Evolutionary conservation across 2,888 invertebrate species (phyloP).

Genomic region (Campoplex capitator): DNA sequence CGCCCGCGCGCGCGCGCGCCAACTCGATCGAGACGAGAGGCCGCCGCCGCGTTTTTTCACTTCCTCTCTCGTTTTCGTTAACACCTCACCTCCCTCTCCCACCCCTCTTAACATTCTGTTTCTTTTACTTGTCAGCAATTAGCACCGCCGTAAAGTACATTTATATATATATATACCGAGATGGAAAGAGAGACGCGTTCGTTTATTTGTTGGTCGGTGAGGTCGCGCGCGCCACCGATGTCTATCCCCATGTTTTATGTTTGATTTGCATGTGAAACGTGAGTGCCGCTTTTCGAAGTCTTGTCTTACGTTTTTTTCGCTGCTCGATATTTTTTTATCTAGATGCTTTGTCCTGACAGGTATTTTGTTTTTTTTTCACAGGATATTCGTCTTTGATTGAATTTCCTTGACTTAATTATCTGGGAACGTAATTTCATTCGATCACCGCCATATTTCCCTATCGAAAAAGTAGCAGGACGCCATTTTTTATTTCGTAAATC

Average conservation of each 20-base stretch:
- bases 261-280: constrained; percentile 78
- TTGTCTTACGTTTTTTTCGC: not conserved
- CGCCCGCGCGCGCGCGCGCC: constrained; percentile 62
- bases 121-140: constrained; percentile 78
- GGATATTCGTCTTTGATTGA: not conserved
- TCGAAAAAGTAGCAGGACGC: not conserved
- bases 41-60: constrained; percentile 54
- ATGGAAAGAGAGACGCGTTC: constrained; percentile 23
- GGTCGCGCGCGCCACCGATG: constrained; percentile 33
- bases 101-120: constrained; percentile 67
- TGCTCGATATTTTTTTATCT: not conserved
- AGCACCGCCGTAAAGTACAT: constrained; percentile 79
- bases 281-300: constrained; percentile 64
- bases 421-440: not conserved
- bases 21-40: constrained; percentile 60
- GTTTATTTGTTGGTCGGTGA: constrained; percentile 28
- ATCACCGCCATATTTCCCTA: too few relatives aligned
- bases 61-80: constrained; percentile 78
- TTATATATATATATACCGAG: not conserved
- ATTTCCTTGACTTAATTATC: not conserved
- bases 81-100: constrained; percentile 77
- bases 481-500: not conserved
- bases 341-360: too few relatives aligned
- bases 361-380: not conserved
- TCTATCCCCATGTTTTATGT: constrained; percentile 31